Evolutionary conservation across 2,888 invertebrate species (phyloP), one percentile per base, ranked within the genome.

Genomic region (Spodoptera exigua): DNA sequence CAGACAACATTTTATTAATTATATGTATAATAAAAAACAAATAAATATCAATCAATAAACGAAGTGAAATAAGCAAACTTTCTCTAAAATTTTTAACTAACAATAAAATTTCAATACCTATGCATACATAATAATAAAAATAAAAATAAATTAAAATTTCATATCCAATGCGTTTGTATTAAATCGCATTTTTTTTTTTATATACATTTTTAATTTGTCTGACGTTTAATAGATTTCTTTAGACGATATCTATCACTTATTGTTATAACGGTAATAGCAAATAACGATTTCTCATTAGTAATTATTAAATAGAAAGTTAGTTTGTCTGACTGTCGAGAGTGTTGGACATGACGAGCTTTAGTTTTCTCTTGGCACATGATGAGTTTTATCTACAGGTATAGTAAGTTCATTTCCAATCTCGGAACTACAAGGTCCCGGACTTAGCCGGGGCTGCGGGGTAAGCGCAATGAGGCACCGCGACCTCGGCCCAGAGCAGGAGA

Each of bases 221-320:
- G 53, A 48, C 41, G 37, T 41, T 21, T 61, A 61, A 61, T 49
- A 45, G 54, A 27, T 52, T 46, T 52, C 55, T 64, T 53, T 43
- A 63, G 21, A 46, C 40, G 10, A 34, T 36, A 9, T 61, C 57
- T 77, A 63, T 63, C 59, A 36, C 71, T 58, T 47, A 71, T 58
- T 59, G 35, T 57, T 18, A 39, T 36, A 40, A 44, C 44, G 27
- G 35, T 61, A 44, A 67, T 74, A 45, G 56, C 46, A 17, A 56
- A 57, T 73, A 63, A 43, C 27, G 12, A 60, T 58, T 53, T 53
- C 39, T 57, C 61, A 76, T 74, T 77, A 63, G 40, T 17, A 41
- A 44, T 58, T 60, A 65, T 59, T 61, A 58, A 58, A 59, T 61
- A 67, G 74, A 75, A 75, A 74, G 77, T 73, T 12, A 2, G 14